Evolutionary conservation across 2,797 vertebrate species (phyloP), one percentile per base, ranked within the genome.

Genomic region (Malurus splendens): DNA sequence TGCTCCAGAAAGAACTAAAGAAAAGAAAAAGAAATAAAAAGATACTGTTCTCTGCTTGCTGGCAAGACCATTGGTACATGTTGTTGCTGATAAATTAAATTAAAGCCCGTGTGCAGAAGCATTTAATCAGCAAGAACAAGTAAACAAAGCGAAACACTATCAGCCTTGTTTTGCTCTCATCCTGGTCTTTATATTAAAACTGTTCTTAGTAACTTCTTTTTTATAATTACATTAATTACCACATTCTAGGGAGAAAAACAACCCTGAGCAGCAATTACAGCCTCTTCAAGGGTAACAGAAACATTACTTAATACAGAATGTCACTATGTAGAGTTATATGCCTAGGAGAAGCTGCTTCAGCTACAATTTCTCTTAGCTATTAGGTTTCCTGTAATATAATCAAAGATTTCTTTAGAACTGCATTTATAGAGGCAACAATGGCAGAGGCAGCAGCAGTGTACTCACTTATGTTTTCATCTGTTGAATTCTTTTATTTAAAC

Each of bases 31-130:
- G 60, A 20, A 48, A 76, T 36, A 83, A 62, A 67, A 94, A 82
- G 24, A 82, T 78, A 68, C n/a, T 79, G 62, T 88, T 93, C 85
- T 73, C 33, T 82, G 78, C 17, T 30, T 70, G 67, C 90, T 94
- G 86, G 65, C 85, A 86, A 87, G 70, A 66, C 41, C 59, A 67
- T 5, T 94, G 90, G 76, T 75, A 88, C 84, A 90, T 80, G 75
- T 94, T 48, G 44, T 65, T 83, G 85, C 55, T 8, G 33, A 90
- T 94, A 95, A 96, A 96, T 95, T 92, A 89, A 94, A 96, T 94
- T 90, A 94, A 82, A 81, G 76, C 64, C 90, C 67, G 38, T 8
- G 4, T 88, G 87, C 82, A 95, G 90, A 95, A 89, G 92, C 81
- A 89, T 86, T 93, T 88, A 91, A 91, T 89, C 78, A 66, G 75